Base-by-base conservation (phyloP, 1,140 invertebrate species). In the Drosophila lacteicornis region DNA sequence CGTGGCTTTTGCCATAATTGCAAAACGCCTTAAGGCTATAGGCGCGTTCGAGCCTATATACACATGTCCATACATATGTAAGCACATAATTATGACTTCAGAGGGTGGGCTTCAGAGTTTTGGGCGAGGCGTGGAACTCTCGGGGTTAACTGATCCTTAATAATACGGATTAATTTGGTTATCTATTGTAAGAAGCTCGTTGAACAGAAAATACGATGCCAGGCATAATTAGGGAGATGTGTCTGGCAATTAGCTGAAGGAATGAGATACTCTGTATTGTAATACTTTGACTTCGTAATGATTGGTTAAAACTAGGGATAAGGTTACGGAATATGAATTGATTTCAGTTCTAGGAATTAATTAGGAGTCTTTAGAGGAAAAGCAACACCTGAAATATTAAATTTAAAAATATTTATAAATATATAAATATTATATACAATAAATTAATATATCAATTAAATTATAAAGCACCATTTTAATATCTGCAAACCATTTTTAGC, bases 1-100 rank as follows among this genome's bases (percentile, higher is more conserved):
- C 68, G 57, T 40, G 45, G 75, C 75, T 80, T 80, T 74, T 57
- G 51, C 63, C 57, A 57, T 87, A 83, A 87, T 87, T 83, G 71
- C 76, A 75, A 65, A 77, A 77, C 45, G 71, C 63, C 83, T 80
- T 74, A 56, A 55, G 79, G 71, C 47, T 65, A 60, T 77, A 60
- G 47, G 38, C 63, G 58, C 55, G 53, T 70, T 63, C 57, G 47
- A 40, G 59, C 43, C 62, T 55, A 50, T 25, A 58, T 27, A 45
- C 36, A 38, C 27, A 60, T 59, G 57, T 49, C 53, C 36, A 19
- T 33, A 65, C 45, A 57, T 56, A 58, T 61, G 25, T 49, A 63
- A 50, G 43, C 36, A 61, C 17, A 58, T 75, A 51, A 55, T 61
- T 62, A 73, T 43, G 59, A 56, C 43, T 12, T 43, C 11, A 8